These are phyloP conservation scores for Mythimna impura DNA, from an alignment of 2,888 invertebrate species.

Conservation along the genomic window DNA sequence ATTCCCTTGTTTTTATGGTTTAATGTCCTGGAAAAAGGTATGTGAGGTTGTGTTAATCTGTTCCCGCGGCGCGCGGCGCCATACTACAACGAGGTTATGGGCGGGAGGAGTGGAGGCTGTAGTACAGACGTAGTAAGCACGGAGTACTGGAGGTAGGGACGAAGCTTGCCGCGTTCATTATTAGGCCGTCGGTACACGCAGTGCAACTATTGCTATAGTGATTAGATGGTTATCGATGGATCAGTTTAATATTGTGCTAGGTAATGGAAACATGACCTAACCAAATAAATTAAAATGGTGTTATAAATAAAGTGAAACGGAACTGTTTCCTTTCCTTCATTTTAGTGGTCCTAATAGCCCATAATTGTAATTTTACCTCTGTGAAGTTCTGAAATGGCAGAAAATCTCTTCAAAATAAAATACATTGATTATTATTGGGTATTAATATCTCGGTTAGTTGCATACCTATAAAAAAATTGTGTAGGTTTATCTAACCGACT, in stretches of 20 bases:
- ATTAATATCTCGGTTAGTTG: background rate
- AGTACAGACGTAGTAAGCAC: conserved; percentile 83
- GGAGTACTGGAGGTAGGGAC: conserved; percentile 60
- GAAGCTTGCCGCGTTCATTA: conserved; percentile 77
- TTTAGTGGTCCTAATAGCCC: background rate
- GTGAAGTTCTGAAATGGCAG: background rate
- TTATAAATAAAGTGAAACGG: background rate
- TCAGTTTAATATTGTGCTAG: background rate
- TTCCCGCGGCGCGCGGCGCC: conserved; percentile 53
- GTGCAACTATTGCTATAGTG: conserved; percentile 30
- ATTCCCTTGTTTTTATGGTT: conserved; percentile 19
- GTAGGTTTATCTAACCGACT: too few species aligned
- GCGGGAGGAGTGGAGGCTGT: conserved; percentile 77
- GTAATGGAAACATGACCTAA: background rate
- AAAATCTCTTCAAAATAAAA: background rate
- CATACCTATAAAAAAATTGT: background rate
- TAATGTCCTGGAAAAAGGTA: conserved; percentile 29
- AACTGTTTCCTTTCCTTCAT: too few species aligned
- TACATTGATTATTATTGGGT: background rate
- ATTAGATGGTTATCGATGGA: conserved; percentile 30
- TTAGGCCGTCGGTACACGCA: conserved; percentile 71
- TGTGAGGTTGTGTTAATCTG: conserved; percentile 20
- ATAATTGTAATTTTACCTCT: background rate
- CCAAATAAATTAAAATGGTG: background rate
- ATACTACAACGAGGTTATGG: conserved; percentile 71